Evolutionary conservation across 2,888 invertebrate species (phyloP).

Genomic region (Strigamia crassipes): DNA sequence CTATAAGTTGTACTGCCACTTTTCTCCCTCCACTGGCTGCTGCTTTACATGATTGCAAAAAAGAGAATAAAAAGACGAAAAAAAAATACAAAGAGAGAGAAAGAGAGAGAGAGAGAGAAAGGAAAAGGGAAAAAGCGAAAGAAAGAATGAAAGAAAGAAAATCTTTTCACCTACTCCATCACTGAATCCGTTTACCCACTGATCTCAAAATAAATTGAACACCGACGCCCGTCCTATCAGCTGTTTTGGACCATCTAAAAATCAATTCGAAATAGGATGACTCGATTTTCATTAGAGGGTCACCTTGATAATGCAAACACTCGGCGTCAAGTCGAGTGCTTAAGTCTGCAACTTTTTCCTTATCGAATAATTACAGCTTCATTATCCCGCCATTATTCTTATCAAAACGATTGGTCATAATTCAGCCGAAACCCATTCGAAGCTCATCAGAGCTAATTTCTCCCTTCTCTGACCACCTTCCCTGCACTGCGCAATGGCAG

Average conservation of each 20-base stretch:
- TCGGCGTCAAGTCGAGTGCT: not conserved
- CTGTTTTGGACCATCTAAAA: constrained; percentile 38
- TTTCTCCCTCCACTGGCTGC: constrained; percentile 1
- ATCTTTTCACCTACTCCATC: constrained; percentile 29
- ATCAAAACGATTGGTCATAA: constrained; percentile 17
- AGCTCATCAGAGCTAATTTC: constrained; percentile 39
- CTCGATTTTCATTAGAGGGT: constrained; percentile 33
- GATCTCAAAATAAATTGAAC: constrained; percentile 42
- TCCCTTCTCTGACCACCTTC: not conserved
- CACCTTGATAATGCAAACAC: not conserved
- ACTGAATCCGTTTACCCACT: constrained; percentile 42
- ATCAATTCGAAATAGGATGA: constrained; percentile 36
- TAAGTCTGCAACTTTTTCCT: constrained; percentile 2
- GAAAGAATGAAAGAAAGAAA: not conserved
- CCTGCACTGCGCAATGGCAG: constrained; percentile 7
- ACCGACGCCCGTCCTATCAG: constrained; percentile 40
- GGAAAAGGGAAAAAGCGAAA: not conserved
- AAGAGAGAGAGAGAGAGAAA: not conserved
- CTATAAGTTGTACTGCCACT: not conserved
- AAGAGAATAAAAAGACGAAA: not conserved
- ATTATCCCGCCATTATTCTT: not conserved
- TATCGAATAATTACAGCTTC: not conserved
- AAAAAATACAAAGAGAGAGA: not conserved
- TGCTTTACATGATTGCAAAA: constrained; percentile 33
- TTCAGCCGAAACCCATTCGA: constrained; percentile 7